Evolutionary conservation across 2,888 invertebrate species (phyloP).

Genomic region (Lasioglossum villosulum): DNA sequence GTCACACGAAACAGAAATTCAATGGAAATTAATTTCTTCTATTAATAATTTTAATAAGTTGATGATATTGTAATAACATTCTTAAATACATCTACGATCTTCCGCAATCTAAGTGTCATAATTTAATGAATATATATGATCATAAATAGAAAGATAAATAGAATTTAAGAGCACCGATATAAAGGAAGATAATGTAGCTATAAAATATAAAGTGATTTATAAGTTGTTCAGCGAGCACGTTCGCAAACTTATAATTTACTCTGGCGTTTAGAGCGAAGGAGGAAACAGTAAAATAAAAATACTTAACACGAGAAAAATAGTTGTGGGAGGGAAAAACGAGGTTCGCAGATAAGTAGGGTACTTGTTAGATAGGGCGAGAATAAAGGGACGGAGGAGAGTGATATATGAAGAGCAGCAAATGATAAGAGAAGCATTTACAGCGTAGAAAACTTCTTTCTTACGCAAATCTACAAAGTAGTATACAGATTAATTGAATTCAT

Average conservation of each 20-base stretch:
- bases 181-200: neutral
- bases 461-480: neutral
- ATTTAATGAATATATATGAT: no score
- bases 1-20: neutral
- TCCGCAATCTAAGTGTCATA: no score
- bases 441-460: constrained; percentile 3
- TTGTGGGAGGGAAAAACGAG: neutral
- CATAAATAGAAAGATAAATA: no score
- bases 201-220: neutral
- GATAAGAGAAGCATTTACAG: constrained; percentile 30
- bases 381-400: constrained; percentile 17
- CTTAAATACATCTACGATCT: no score
- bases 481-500: constrained; percentile 1
- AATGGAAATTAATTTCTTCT: neutral
- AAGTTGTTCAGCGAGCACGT: neutral
- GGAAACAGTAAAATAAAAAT: neutral
- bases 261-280: constrained; percentile 12
- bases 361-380: constrained; percentile 8
- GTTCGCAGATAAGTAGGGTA: constrained; percentile 30
- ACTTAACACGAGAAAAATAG: constrained; percentile 15
- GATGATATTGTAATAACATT: no score
- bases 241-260: constrained; percentile 15
- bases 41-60: no score
- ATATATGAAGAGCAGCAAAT: constrained; percentile 29
- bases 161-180: no score